These are phyloP conservation scores for Trilocha varians DNA, from an alignment of 2,888 invertebrate species.

Conservation along the genomic window DNA sequence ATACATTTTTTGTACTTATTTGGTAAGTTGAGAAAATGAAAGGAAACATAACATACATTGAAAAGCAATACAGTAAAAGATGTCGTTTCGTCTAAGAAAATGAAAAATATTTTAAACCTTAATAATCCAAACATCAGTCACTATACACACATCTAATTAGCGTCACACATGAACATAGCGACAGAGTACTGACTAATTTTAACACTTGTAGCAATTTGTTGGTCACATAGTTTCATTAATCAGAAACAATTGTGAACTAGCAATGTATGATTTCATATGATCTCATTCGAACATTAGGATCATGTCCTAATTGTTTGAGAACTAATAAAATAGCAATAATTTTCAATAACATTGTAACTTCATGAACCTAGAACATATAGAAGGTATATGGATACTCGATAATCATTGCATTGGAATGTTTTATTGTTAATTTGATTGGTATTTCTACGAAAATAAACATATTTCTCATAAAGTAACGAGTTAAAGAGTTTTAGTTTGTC, in stretches of 20 bases:
- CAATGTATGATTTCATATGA: conserved; percentile 1
- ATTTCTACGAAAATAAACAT: too few species aligned
- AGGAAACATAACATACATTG: too few species aligned
- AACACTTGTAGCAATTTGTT: conserved; percentile 32
- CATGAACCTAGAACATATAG: too few species aligned
- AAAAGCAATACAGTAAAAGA: neutral
- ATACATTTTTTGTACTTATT: neutral
- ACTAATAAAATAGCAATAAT: neutral
- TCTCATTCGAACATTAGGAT: conserved; percentile 5
- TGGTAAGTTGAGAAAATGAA: neutral
- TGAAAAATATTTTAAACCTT: neutral
- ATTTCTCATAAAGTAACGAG: too few species aligned
- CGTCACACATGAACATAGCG: conserved; percentile 20
- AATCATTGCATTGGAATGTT: too few species aligned
- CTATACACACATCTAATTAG: conserved; percentile 30
- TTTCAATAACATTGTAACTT: too few species aligned
- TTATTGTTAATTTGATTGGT: too few species aligned
- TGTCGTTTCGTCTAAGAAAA: neutral
- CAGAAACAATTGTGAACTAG: conserved; percentile 37
- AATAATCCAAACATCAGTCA: conserved; percentile 9
- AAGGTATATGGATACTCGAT: too few species aligned
- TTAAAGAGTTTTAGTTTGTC: too few species aligned
- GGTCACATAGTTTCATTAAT: conserved; percentile 40
- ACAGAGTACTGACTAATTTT: conserved; percentile 21
- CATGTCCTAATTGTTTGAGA: neutral